These are phyloP conservation scores for Protobothrops flavoviridis DNA, from an alignment of 2,113 vertebrate species.

Conservation along the genomic window DNA sequence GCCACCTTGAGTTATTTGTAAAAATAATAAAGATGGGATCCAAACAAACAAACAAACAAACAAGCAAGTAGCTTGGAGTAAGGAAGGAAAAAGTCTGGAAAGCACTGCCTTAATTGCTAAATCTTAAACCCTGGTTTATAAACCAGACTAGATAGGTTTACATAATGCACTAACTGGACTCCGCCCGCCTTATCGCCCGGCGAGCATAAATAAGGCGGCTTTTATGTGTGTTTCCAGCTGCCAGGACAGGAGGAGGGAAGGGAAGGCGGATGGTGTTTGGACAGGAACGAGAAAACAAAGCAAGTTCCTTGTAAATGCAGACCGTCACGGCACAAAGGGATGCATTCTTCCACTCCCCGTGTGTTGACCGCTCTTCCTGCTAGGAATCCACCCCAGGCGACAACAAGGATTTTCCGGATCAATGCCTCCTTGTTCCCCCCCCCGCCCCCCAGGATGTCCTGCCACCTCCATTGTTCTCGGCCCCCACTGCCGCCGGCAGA, in stretches of 20 bases:
- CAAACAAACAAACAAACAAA: no score
- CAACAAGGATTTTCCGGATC: background rate
- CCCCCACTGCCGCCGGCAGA: background rate
- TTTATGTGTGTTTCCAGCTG: background rate
- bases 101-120: background rate
- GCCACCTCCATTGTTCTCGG: slow-evolving; percentile 20
- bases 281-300: background rate
- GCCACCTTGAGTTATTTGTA: no score
- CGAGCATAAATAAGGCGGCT: background rate
- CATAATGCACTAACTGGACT: background rate
- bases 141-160: background rate
- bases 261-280: background rate
- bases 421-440: fast-evolving
- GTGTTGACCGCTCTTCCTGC: background rate
- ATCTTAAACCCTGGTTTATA: background rate
- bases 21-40: background rate
- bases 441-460: background rate
- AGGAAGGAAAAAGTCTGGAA: no score
- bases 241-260: background rate
- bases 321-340: no score
- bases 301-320: background rate
- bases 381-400: background rate
- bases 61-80: no score
- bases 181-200: background rate
- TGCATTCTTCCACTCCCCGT: background rate